Evolutionary conservation across 2,113 vertebrate genomes (phyloP).

Genomic region (Bubalus kerabau): DNA sequence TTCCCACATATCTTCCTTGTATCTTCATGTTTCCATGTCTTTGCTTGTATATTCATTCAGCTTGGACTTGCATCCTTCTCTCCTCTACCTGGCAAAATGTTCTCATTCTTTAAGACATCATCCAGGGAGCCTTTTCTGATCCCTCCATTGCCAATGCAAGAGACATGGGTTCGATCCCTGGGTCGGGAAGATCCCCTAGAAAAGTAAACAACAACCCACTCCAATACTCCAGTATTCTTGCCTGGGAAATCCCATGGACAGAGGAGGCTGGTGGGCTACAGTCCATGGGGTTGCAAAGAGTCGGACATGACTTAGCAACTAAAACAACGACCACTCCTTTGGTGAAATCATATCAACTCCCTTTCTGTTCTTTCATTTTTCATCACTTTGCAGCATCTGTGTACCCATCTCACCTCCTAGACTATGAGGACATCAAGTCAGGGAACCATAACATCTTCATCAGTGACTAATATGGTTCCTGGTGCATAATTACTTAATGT

Average conservation of each 20-base stretch:
- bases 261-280: neutral
- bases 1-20: accelerated
- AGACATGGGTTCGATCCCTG: neutral
- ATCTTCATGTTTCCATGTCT: accelerated
- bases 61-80: neutral
- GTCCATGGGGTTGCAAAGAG: neutral
- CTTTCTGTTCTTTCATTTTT: neutral
- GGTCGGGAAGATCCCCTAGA: neutral
- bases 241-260: neutral
- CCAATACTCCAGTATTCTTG: neutral
- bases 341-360: neutral
- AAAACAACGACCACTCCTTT: neutral
- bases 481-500: neutral
- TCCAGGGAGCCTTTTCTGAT: neutral
- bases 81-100: neutral
- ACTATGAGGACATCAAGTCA: neutral
- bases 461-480: neutral
- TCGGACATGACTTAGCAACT: accelerated
- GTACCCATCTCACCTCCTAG: neutral
- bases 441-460: neutral
- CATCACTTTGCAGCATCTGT: neutral
- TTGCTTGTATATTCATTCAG: neutral
- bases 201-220: neutral
- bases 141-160: neutral
- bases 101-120: neutral